Evolutionary conservation across 92 coral and sea anemone species (phyloP).

Genomic region (Palythoa heliodiscus): DNA sequence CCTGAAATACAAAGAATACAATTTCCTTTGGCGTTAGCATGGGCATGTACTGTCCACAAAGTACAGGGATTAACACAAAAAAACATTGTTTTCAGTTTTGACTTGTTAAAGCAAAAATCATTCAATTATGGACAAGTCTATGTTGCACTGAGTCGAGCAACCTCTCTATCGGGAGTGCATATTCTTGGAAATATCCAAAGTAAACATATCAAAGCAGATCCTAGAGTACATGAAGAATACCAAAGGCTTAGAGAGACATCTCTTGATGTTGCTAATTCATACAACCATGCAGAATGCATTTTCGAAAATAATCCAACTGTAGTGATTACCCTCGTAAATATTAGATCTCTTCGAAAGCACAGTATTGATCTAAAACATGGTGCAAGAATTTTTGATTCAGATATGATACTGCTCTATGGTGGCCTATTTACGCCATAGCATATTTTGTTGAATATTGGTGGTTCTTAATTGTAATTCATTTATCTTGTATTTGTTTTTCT

Average conservation of each 20-base stretch:
- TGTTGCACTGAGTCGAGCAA: background rate
- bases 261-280: background rate
- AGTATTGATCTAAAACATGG: background rate
- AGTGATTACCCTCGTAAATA: background rate
- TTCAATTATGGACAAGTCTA: no score
- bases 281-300: background rate
- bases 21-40: slow-evolving; percentile 67
- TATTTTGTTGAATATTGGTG: no score
- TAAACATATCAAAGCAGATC: background rate
- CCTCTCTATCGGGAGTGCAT: background rate
- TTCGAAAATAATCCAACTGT: background rate
- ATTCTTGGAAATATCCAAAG: background rate
- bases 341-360: background rate
- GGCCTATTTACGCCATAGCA: no score
- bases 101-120: background rate
- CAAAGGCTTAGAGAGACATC: background rate
- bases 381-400: background rate
- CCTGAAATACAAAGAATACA: slow-evolving; percentile 72
- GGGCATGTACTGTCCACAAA: slow-evolving; percentile 67
- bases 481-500: no score
- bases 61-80: background rate
- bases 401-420: background rate
- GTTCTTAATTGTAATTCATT: no score
- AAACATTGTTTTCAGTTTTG: background rate
- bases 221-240: background rate